phyloP scores from a whole-genome alignment of 2,888 invertebrate species.

The Heterodera filipjevi region DNA sequence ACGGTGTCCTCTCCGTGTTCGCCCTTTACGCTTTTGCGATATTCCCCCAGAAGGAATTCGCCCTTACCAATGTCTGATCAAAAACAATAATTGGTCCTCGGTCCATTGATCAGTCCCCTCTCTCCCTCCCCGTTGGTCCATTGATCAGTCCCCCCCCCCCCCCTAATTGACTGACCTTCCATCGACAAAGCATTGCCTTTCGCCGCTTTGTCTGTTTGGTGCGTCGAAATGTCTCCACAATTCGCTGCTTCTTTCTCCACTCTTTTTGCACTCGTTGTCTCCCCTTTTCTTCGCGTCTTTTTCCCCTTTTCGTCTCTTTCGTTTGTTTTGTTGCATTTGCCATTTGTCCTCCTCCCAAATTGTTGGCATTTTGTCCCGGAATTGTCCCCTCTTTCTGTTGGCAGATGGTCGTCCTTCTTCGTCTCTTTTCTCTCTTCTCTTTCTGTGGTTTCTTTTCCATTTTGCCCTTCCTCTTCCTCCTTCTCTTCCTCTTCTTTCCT shows the following conservation, averaged over 20 bases:
- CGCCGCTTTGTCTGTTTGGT: background rate
- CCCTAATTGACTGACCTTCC: background rate
- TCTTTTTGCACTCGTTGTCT: background rate
- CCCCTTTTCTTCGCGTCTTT: background rate
- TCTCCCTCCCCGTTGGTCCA: too few species aligned
- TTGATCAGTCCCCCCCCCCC: too few species aligned
- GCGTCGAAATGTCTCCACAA: too few species aligned
- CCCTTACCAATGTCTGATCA: background rate
- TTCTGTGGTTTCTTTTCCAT: background rate
- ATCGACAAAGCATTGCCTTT: background rate
- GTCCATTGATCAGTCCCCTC: too few species aligned
- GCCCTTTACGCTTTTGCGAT: background rate
- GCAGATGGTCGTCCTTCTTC: background rate
- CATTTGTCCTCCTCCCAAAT: background rate
- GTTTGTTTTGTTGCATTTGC: background rate
- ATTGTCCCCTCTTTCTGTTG: background rate
- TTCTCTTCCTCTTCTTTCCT: background rate
- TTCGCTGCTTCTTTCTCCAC: background rate
- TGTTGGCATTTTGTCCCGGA: background rate
- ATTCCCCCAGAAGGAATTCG: background rate
- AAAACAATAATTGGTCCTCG: background rate
- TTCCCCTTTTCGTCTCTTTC: background rate
- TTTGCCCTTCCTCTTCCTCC: background rate
- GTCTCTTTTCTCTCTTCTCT: background rate
- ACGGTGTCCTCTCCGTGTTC: background rate